Base-by-base conservation (phyloP, 2,113 vertebrate species). In the Pteronura brasiliensis region DNA sequence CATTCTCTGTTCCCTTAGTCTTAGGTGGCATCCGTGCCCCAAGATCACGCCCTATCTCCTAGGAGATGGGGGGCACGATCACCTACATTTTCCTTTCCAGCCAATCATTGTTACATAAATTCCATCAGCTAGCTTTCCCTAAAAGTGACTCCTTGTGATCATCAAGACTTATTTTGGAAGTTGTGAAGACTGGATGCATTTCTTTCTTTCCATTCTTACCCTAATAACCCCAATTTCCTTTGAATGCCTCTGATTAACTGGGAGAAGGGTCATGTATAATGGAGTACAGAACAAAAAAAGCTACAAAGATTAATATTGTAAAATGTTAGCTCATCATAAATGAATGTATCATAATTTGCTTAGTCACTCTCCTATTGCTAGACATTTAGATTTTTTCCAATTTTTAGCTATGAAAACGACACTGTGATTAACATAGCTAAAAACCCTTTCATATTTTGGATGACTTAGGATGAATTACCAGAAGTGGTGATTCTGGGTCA, bases 221-320 rank as follows among this genome's bases (percentile, higher is more conserved):
- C 74, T 36, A 94, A 98, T 57, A 96, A 98, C 97, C 71, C 57
- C 90, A 94, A 47, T 96, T 94, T 95, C 71, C 71, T 96, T 91
- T 97, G 76, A 97, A 98, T 98, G 97, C 57, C 81, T 96, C 83
- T 98, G 96, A 98, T 98, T 98, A 96, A 96, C 80, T 94, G 88
- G 89, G 25, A 92, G 87, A 97, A 87, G 77, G 94, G 80, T 95
- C 94, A 88, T 95, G 49, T 61, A 96, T 96, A 97, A 97, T 95
- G 72, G 76, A 97, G 65, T 39, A 81, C 36, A 89, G 77, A 92
- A 95, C 92, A 88, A 88, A 95, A 95, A 96, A 96, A 91, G 39
- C 52, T 93, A 82, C 71, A 95, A 93, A 90, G 55, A 96, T 97
- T 96, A 97, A 96, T 95, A 97, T 96, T 98, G 96, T 59, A 88